phyloP scores from a whole-genome alignment of 2,797 vertebrate genomes.

The Setipinna tenuifilis region DNA sequence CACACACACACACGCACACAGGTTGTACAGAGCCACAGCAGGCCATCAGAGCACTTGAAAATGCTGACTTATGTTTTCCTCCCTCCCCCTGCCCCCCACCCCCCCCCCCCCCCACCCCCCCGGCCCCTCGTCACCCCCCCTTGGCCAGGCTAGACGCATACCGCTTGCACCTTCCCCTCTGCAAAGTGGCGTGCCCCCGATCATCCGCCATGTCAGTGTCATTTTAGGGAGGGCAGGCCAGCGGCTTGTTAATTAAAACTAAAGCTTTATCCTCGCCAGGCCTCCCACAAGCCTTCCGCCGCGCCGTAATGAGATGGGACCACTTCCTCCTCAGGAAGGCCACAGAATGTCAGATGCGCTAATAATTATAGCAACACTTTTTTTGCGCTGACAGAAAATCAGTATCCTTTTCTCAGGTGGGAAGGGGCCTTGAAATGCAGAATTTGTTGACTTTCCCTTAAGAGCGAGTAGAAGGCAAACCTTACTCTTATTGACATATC shows the following conservation, averaged over 20 bases:
- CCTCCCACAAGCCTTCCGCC: slow-evolving; percentile 67
- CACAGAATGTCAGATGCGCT: slow-evolving; percentile 77
- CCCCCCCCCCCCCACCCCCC: too few species aligned
- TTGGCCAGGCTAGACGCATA: slow-evolving; percentile 64
- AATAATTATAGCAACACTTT: slow-evolving; percentile 74
- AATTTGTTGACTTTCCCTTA: slow-evolving; percentile 70
- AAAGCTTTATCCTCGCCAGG: slow-evolving; percentile 68
- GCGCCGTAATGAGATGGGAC: slow-evolving; percentile 74
- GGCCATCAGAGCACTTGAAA: slow-evolving; percentile 52
- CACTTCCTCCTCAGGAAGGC: slow-evolving; percentile 62
- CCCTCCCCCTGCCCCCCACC: too few species aligned
- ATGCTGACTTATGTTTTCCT: slow-evolving; percentile 67
- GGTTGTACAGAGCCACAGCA: background rate
- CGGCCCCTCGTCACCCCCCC: slow-evolving; percentile 50
- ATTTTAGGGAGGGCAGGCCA: slow-evolving; percentile 71
- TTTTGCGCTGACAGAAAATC: slow-evolving; percentile 76
- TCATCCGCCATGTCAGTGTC: slow-evolving; percentile 74
- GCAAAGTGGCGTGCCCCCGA: slow-evolving; percentile 73
- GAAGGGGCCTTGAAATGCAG: slow-evolving; percentile 64
- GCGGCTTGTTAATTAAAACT: slow-evolving; percentile 80
- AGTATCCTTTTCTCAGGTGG: slow-evolving; percentile 72
- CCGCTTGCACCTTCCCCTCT: slow-evolving; percentile 67
- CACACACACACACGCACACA: background rate
- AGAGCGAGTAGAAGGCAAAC: background rate
- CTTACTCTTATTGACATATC: slow-evolving; percentile 15